These are phyloP conservation scores for Brachylomia viminalis DNA, from an alignment of 2,888 invertebrate genomes.

Conservation along the genomic window DNA sequence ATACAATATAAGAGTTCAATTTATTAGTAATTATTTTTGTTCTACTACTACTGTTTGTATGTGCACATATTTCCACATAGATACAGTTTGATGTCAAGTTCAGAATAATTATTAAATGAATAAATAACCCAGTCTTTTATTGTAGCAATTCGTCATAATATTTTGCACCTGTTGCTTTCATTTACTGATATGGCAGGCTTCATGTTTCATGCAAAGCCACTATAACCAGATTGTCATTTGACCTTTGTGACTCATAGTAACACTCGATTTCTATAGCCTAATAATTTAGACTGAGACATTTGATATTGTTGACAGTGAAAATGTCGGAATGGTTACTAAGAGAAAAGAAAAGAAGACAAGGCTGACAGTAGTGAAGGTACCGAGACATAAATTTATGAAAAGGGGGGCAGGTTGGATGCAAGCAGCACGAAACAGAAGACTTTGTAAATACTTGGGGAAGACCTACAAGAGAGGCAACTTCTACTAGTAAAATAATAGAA, in stretches of 20 bases:
- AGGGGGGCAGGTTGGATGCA: neutral
- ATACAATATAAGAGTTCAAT: too few relatives aligned
- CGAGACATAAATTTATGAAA: neutral
- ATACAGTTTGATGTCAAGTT: too few relatives aligned
- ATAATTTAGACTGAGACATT: neutral
- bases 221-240: constrained; percentile 31
- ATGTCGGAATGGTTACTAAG: neutral
- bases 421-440: neutral
- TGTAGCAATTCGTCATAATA: constrained; percentile 18
- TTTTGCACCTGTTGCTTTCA: constrained; percentile 35
- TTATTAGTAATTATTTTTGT: too few relatives aligned
- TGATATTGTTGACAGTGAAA: too few relatives aligned
- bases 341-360: neutral
- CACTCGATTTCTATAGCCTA: neutral
- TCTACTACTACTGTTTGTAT: too few relatives aligned
- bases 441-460: too few relatives aligned
- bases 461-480: neutral
- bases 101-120: too few relatives aligned
- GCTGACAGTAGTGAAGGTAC: neutral
- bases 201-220: constrained; percentile 12
- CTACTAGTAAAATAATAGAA: neutral
- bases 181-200: constrained; percentile 24
- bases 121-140: neutral
- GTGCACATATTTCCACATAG: too few relatives aligned
- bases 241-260: constrained; percentile 5